These are phyloP conservation scores for Addax nasomaculatus DNA, from an alignment of 2,113 vertebrate genomes.

Conservation along the genomic window DNA sequence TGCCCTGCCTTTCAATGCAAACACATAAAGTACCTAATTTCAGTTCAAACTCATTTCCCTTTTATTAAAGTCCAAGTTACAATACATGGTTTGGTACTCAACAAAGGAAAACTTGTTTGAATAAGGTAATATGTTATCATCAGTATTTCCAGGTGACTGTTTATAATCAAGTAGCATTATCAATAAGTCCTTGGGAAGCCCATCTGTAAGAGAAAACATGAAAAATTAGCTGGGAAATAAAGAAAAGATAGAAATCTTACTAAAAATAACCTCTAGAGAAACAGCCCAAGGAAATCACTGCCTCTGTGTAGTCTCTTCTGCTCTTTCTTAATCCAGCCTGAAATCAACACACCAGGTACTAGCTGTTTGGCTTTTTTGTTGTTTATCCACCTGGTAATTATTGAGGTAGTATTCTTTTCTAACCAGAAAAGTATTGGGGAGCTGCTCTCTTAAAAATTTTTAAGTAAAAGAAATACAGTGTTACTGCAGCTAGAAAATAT, in stretches of 20 bases:
- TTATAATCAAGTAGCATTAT: slow-evolving; percentile 72
- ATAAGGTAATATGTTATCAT: slow-evolving; percentile 75
- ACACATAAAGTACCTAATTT: slow-evolving; percentile 6
- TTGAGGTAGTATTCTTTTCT: neutral
- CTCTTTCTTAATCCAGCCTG: neutral
- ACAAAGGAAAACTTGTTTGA: slow-evolving; percentile 80
- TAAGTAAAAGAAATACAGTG: neutral
- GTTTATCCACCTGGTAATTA: neutral
- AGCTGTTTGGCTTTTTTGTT: neutral
- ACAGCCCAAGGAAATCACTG: neutral
- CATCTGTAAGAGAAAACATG: slow-evolving; percentile 69
- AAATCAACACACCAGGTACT: neutral
- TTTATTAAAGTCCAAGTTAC: slow-evolving; percentile 83
- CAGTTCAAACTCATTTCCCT: slow-evolving; percentile 76
- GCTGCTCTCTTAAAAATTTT: neutral
- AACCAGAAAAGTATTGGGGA: neutral
- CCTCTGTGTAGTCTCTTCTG: neutral
- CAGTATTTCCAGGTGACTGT: slow-evolving; percentile 72
- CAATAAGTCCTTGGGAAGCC: slow-evolving; percentile 56
- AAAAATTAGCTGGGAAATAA: slow-evolving; percentile 31
- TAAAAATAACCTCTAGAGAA: neutral
- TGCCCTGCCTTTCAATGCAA: neutral
- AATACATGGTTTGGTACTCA: slow-evolving; percentile 70
- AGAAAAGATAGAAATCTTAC: neutral
- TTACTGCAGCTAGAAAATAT: neutral